Percentiles rank a stretch among this genome's conserved stretches.
Conservation (phyloP, 2,797 vertebrate species). For the Orientallactaga sibirica region DNA sequence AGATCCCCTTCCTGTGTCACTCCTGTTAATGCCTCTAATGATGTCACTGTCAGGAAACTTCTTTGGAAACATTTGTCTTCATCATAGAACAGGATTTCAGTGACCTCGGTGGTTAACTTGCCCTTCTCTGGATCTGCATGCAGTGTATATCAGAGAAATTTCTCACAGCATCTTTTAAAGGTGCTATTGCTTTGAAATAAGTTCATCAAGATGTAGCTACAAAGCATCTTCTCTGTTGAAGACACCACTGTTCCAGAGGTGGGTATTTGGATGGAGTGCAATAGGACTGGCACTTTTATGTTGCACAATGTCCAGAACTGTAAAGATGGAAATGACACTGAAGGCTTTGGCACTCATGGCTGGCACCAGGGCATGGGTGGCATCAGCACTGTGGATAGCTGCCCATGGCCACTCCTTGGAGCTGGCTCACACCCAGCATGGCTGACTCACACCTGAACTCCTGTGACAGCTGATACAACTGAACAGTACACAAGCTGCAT, state of each 20-base stretch:
- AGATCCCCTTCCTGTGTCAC: background rate
- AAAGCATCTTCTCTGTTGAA: background rate
- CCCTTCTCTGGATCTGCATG: background rate
- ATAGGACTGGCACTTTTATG: background rate
- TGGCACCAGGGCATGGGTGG: background rate
- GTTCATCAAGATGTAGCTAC: constrained; percentile 24
- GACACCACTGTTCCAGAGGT: background rate
- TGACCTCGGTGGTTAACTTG: background rate
- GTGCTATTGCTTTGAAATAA: background rate
- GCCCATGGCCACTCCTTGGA: background rate
- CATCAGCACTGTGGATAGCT: background rate
- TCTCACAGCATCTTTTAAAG: constrained; percentile 10
- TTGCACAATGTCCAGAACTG: rapidly evolving
- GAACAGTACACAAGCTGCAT: background rate
- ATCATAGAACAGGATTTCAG: background rate
- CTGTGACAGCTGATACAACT: background rate
- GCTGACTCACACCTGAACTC: background rate
- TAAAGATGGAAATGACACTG: background rate
- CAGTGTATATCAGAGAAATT: background rate
- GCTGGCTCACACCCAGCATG: background rate
- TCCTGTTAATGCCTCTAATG: background rate
- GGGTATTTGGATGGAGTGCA: background rate
- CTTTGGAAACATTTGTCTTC: background rate
- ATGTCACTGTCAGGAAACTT: background rate
- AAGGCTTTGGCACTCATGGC: background rate